Evolutionary conservation across 2,113 vertebrate species (phyloP).

Genomic region (Cricetomys ansorgei): DNA sequence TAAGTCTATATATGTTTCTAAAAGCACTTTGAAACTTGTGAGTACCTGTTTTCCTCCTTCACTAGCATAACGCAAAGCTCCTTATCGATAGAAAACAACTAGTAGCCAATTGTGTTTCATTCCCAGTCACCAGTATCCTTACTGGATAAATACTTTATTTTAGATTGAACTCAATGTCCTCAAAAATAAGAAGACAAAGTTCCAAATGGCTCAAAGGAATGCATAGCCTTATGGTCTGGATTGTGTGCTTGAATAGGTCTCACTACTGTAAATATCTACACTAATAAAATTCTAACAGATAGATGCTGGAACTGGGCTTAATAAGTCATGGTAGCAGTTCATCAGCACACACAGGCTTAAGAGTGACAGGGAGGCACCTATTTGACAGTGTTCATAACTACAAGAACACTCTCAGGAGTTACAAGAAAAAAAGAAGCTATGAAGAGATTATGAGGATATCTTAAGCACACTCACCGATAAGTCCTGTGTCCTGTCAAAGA

Average conservation of each 20-base stretch:
- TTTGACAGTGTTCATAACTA: conserved; percentile 11
- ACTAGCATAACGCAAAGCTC: neutral
- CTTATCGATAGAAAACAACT: neutral
- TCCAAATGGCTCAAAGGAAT: neutral
- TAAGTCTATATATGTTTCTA: neutral
- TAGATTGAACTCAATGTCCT: neutral
- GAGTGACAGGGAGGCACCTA: neutral
- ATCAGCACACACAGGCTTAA: neutral
- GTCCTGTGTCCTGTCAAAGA: neutral
- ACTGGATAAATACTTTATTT: neutral
- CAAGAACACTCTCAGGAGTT: neutral
- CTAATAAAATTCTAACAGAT: neutral
- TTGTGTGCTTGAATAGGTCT: neutral
- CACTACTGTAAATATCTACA: neutral
- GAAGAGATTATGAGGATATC: neutral
- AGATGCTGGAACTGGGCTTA: neutral
- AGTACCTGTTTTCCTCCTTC: neutral
- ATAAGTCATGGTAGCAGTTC: conserved; percentile 4
- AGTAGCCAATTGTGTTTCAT: neutral
- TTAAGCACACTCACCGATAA: neutral
- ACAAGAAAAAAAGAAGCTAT: neutral
- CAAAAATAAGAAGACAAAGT: neutral
- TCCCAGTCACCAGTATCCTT: neutral
- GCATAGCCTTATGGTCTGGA: neutral
- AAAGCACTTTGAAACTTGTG: neutral